phyloP scores from a whole-genome alignment of 2,888 invertebrate species.

The Phyllotreta striolata region DNA sequence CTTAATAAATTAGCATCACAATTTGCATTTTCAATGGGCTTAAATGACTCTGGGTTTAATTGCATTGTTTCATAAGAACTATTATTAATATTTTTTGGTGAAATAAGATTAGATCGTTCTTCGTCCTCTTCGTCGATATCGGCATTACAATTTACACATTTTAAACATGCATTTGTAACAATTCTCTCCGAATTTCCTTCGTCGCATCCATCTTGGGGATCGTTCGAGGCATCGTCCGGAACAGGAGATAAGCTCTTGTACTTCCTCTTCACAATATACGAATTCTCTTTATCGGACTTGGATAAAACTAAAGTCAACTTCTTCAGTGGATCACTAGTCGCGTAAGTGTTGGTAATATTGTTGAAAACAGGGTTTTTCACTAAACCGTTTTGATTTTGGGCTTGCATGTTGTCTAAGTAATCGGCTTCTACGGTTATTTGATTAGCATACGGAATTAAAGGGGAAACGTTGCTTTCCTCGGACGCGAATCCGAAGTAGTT shows the following conservation, averaged over 20 bases:
- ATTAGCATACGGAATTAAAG: constrained; percentile 23
- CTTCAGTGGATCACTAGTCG: constrained; percentile 34
- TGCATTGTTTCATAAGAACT: too few species aligned
- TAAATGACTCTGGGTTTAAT: neutral
- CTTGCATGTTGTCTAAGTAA: neutral
- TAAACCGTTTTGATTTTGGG: too few species aligned
- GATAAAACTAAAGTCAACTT: constrained; percentile 45
- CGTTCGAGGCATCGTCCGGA: neutral
- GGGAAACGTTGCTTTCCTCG: constrained; percentile 26
- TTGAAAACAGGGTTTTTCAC: constrained; percentile 29
- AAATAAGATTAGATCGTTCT: neutral
- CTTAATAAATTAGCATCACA: constrained; percentile 5
- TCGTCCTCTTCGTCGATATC: neutral
- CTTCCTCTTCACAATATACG: constrained; percentile 44
- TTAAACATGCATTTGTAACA: neutral
- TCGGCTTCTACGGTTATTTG: constrained; percentile 28
- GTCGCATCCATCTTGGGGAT: constrained; percentile 3
- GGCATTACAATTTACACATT: constrained; percentile 1
- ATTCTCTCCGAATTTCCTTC: constrained; percentile 9
- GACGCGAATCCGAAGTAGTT: constrained; percentile 36
- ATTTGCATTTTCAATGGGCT: neutral
- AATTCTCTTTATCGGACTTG: constrained; percentile 46
- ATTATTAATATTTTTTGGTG: too few species aligned
- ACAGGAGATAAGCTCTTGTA: constrained; percentile 40
- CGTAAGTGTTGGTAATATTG: constrained; percentile 35